Conservation (phyloP, 2,113 vertebrate genomes). For the Carollia perspicillata region DNA sequence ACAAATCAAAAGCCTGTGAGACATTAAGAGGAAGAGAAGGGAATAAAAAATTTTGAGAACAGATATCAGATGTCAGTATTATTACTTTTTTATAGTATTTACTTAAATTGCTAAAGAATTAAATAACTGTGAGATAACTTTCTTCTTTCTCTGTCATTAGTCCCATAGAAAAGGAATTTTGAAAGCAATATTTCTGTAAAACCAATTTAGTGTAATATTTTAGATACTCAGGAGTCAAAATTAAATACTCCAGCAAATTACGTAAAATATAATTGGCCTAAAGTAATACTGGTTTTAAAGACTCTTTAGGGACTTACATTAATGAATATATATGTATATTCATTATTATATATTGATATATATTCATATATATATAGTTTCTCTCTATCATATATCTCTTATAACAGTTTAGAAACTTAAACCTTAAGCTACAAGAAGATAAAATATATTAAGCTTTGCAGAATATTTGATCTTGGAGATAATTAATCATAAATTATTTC, state of each 20-base stretch:
- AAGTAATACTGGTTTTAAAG: background rate
- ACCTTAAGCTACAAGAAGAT: background rate
- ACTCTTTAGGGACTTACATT: background rate
- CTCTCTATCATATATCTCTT: background rate
- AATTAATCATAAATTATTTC: background rate
- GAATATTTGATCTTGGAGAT: background rate
- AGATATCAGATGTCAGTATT: background rate
- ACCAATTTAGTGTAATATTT: background rate
- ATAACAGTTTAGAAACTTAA: background rate
- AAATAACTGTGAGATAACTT: background rate
- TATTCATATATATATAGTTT: background rate
- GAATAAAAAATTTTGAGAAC: background rate
- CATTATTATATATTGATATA: too few species aligned
- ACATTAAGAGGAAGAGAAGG: background rate
- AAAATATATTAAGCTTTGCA: background rate
- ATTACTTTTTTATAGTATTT: background rate
- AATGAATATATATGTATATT: background rate
- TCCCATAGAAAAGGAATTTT: background rate
- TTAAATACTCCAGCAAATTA: background rate
- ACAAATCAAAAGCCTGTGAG: background rate
- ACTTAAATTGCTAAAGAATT: background rate
- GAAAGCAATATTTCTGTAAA: background rate
- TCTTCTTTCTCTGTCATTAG: background rate
- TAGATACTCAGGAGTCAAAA: background rate
- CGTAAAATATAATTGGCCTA: constrained; percentile 27